These are phyloP conservation scores for Sebastes steindachneri DNA, from an alignment of 2,797 vertebrate genomes.

Conservation along the genomic window DNA sequence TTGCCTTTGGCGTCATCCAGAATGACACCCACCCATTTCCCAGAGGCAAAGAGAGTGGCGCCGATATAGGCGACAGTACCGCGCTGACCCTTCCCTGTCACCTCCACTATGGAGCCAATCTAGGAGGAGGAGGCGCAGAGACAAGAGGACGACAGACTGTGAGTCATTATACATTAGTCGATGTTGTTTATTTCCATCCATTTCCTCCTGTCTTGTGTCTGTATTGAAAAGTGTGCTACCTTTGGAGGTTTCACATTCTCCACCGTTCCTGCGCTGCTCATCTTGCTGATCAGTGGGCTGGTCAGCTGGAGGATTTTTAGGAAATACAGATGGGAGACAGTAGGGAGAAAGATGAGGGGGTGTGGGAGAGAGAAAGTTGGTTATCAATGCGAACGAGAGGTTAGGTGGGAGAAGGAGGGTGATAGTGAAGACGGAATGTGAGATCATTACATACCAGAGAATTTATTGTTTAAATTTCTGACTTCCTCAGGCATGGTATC, in stretches of 20 bases:
- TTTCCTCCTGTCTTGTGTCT: background rate
- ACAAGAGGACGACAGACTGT: background rate
- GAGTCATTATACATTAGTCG: background rate
- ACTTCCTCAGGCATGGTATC: background rate
- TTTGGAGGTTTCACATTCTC: constrained; percentile 86
- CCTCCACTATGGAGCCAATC: constrained; percentile 93
- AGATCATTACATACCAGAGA: background rate
- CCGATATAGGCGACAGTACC: constrained; percentile 96
- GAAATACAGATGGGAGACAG: background rate
- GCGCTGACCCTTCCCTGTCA: constrained; percentile 95
- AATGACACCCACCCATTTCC: constrained; percentile 98
- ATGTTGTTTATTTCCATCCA: background rate
- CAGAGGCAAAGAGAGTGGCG: constrained; percentile 94
- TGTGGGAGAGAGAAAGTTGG: background rate
- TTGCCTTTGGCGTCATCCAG: constrained; percentile 96
- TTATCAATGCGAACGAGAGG: background rate
- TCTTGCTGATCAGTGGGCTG: constrained; percentile 87
- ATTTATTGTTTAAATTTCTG: constrained; percentile 5
- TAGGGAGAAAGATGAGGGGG: background rate
- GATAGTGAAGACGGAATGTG: background rate
- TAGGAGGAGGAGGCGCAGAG: constrained; percentile 45
- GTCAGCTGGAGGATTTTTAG: constrained; percentile 76
- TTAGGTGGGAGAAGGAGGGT: background rate
- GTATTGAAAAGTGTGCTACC: constrained; percentile 39
- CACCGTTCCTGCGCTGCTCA: constrained; percentile 86